phyloP scores from a whole-genome alignment of 2,888 invertebrate species.

The Gandaritis pyraliata region DNA sequence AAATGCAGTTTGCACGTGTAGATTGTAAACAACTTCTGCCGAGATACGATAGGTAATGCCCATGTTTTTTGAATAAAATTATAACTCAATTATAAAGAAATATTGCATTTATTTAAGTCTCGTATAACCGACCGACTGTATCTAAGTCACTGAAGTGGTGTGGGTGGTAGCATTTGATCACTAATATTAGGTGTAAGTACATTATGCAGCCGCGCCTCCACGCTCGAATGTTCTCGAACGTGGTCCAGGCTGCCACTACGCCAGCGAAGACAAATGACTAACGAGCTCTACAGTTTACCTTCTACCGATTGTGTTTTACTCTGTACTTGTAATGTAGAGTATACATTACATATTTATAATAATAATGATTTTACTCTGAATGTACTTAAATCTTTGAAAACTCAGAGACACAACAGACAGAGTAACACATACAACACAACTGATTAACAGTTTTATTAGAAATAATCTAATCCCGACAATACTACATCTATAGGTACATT shows the following conservation, averaged over 20 bases:
- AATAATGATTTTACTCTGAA: no score
- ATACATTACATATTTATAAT: no score
- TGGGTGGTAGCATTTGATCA: constrained; percentile 15
- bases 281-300: not conserved
- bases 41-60: no score
- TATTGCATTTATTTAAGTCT: no score
- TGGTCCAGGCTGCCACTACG: constrained; percentile 13
- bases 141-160: constrained; percentile 19
- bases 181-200: not conserved
- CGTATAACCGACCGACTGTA: not conserved
- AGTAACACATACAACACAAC: no score
- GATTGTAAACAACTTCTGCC: constrained; percentile 18
- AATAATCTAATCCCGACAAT: not conserved
- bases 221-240: constrained; percentile 23
- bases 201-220: constrained; percentile 7
- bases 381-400: no score
- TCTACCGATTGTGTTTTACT: no score
- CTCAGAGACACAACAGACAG: no score
- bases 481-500: no score
- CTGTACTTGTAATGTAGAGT: no score
- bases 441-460: not conserved
- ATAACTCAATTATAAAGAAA: no score
- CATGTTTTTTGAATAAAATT: no score
- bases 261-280: not conserved
- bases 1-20: constrained; percentile 14